These are phyloP conservation scores for Sorex maritimensis DNA, from an alignment of 2,797 vertebrate genomes.

Conservation along the genomic window DNA sequence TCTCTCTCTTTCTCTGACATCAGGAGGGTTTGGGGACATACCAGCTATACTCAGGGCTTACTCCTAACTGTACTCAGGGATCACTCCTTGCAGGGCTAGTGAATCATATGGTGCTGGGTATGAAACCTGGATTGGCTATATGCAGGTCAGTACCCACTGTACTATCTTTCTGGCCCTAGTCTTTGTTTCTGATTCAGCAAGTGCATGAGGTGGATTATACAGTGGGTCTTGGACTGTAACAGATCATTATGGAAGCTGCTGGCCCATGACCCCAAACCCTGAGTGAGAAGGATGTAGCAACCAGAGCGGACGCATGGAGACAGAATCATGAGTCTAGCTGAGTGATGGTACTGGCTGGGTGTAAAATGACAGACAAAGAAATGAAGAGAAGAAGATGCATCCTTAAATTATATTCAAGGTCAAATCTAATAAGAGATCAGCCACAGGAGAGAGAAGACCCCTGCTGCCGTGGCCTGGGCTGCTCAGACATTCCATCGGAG, in stretches of 20 bases:
- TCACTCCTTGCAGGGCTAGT: too few relatives aligned
- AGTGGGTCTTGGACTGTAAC: neutral
- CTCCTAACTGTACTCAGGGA: too few relatives aligned
- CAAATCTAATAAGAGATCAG: neutral
- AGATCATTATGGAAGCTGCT: neutral
- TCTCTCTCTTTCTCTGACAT: too few relatives aligned
- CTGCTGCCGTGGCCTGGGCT: neutral
- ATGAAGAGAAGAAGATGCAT: neutral
- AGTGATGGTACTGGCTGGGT: neutral
- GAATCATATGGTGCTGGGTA: neutral
- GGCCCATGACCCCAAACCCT: accelerated
- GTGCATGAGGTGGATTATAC: too few relatives aligned
- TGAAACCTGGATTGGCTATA: too few relatives aligned
- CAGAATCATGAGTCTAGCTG: neutral
- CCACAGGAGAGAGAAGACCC: neutral
- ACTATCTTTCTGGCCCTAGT: too few relatives aligned
- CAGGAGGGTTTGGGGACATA: too few relatives aligned
- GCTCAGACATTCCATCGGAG: neutral
- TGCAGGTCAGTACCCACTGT: too few relatives aligned
- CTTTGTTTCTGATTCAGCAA: too few relatives aligned
- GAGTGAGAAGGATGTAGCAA: neutral
- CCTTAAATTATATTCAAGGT: neutral
- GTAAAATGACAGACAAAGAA: neutral
- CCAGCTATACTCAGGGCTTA: too few relatives aligned
- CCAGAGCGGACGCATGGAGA: neutral